Evolutionary conservation across 2,797 vertebrate species (phyloP).

Genomic region (Pagetopsis macropterus): DNA sequence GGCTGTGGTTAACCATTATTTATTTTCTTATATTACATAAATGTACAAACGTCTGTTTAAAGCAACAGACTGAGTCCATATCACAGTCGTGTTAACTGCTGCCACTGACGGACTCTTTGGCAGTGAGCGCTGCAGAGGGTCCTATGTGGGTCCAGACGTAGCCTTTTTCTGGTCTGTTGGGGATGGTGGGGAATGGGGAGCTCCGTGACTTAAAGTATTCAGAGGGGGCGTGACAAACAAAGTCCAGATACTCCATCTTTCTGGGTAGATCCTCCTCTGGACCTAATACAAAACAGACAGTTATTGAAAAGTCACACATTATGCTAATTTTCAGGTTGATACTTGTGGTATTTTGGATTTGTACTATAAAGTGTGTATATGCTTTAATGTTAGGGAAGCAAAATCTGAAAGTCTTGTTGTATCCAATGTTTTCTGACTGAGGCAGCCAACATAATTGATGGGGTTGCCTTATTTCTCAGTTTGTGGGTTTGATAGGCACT

Average conservation of each 20-base stretch:
- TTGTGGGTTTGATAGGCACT: too few species aligned
- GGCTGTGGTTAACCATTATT: conserved; percentile 9
- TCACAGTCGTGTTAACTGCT: conserved; percentile 77
- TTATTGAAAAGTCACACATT: background rate
- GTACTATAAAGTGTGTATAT: too few species aligned
- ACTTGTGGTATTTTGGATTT: too few species aligned
- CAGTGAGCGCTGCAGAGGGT: conserved; percentile 87
- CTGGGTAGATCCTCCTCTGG: conserved; percentile 98
- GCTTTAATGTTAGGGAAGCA: too few species aligned
- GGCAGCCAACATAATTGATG: too few species aligned
- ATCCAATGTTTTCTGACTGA: too few species aligned
- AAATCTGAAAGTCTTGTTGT: too few species aligned
- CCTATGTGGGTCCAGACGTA: conserved; percentile 98
- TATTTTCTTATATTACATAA: conserved; percentile 60
- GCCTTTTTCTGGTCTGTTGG: conserved; percentile 92
- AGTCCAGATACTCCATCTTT: conserved; percentile 98
- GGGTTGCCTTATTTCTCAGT: too few species aligned
- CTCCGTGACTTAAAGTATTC: conserved; percentile 98
- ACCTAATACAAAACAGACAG: conserved; percentile 76
- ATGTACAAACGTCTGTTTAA: conserved; percentile 64
- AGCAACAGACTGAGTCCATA: conserved; percentile 52
- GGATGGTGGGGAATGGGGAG: conserved; percentile 94
- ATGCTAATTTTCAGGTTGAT: too few species aligned
- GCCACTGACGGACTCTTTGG: conserved; percentile 89
- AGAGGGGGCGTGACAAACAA: conserved; percentile 97